Conservation (phyloP, 2,888 invertebrate genomes). For the Drosophila lutescens region DNA sequence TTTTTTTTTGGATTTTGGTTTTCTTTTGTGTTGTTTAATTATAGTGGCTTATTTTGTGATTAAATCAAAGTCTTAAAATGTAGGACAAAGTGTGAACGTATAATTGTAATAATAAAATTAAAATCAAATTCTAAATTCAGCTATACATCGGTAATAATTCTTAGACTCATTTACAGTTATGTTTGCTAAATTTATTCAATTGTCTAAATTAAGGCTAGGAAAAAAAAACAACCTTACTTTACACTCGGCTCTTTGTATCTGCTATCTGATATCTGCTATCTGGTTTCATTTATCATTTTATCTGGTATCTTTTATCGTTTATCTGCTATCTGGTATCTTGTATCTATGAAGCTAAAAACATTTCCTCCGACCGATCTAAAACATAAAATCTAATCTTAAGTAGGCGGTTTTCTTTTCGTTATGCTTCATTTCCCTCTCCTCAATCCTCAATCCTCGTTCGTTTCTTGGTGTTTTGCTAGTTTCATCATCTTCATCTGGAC, state of each 20-base stretch:
- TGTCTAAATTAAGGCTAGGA: conserved; percentile 37
- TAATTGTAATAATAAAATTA: conserved; percentile 31
- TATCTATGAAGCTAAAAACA: conserved; percentile 50
- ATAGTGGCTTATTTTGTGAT: conserved; percentile 34
- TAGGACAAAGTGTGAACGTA: conserved; percentile 32
- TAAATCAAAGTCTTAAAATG: conserved; percentile 39
- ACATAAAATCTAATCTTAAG: conserved; percentile 63
- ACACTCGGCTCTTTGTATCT: conserved; percentile 49
- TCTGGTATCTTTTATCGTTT: conserved; percentile 12
- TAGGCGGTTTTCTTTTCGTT: conserved; percentile 70
- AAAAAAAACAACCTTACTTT: conserved; percentile 74
- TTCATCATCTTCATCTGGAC: conserved; percentile 30
- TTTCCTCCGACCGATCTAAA: conserved; percentile 42
- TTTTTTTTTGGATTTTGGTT: conserved; percentile 21
- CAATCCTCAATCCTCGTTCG: conserved; percentile 32
- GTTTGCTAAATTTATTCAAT: conserved; percentile 42
- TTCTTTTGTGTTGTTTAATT: conserved; percentile 30
- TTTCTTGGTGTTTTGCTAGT: conserved; percentile 55
- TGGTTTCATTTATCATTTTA: neutral
- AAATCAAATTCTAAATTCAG: conserved; percentile 34
- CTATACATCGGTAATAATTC: conserved; percentile 39
- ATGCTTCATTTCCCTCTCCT: conserved; percentile 42
- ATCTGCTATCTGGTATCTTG: conserved; percentile 24
- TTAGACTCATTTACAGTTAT: conserved; percentile 37
- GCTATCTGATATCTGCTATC: conserved; percentile 6